Evolutionary conservation across 2,113 vertebrate species (phyloP), one percentile per base, ranked within the genome.

Genomic region (Cardinalis cardinalis): DNA sequence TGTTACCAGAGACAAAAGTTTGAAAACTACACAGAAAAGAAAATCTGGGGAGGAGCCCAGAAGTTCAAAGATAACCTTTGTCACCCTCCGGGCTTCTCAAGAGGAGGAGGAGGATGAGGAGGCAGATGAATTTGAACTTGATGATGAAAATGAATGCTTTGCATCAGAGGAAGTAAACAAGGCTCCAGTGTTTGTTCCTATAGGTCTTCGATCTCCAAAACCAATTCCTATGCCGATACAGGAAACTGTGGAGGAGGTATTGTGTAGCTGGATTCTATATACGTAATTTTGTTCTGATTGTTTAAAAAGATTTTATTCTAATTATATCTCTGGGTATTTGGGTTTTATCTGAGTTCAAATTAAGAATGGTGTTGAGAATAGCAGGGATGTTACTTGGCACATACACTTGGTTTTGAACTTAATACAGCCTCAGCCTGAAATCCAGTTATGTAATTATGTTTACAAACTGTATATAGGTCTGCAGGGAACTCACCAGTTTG

Each of bases 191-290:
- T 99, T 99, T 95, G 98, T 99, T 75, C 98, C 99, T 26, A 78
- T 97, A 69, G 97, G 98, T 82, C 97, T 99, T 71, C 97, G 98
- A 69, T 98, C 98, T 69, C 97, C 98, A 41, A 97, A 94, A 34
- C 96, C 97, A 44, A 43, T 98, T 88, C 84, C 97, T 66, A 48
- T 97, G 84, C 98, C 98, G 84, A 98, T 99, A 85, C 98, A 99
- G 69, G 98, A 99, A 96, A 98, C 98, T 0, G 96, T 99, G 98
- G 98, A 99, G 93, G 99, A 99, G 98, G 99, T 99, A 97, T 58
- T 29, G 60, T 41, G 31, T 84, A 28, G 8, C 24, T 78, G 36
- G 6, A 4, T 88, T 90, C 51, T 93, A n/a, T 28, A 24, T 49
- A 10, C 43, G 3, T 76, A 23, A 6, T 74, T 68, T 24, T 49